Evolutionary conservation across 2,797 vertebrate genomes (phyloP).

Genomic region (Dicrostonyx torquatus): DNA sequence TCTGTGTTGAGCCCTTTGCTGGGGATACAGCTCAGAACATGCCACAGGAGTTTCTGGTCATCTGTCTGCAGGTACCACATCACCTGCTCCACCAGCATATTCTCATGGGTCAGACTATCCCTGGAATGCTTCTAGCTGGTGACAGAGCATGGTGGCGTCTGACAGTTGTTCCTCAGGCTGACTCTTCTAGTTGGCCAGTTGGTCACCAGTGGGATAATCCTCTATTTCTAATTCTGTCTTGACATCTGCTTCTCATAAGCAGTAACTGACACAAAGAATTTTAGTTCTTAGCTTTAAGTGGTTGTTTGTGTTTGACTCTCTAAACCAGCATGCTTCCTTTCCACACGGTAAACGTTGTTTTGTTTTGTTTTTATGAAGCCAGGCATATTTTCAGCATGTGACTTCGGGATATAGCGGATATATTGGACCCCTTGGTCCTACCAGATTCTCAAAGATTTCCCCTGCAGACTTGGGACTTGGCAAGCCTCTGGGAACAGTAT

Average conservation of each 20-base stretch:
- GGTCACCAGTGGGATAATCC: background rate
- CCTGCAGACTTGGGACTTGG: background rate
- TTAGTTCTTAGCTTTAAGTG: constrained; percentile 42
- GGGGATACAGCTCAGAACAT: background rate
- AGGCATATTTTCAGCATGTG: background rate
- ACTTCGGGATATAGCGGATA: background rate
- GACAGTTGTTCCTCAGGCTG: background rate
- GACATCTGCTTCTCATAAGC: constrained; percentile 51
- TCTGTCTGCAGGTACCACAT: background rate
- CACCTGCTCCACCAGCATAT: background rate
- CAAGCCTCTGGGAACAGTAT: background rate
- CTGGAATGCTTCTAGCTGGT: background rate
- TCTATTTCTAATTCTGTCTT: constrained; percentile 48
- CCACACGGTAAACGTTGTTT: background rate
- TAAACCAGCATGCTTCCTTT: constrained; percentile 10
- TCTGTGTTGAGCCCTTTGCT: background rate
- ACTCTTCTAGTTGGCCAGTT: background rate
- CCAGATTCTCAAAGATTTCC: background rate
- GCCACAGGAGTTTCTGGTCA: background rate
- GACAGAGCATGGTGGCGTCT: background rate
- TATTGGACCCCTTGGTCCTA: background rate
- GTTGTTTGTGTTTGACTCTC: constrained; percentile 33
- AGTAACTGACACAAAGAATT: constrained; percentile 29
- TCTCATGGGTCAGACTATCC: background rate
- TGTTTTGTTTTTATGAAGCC: constrained; percentile 5